Evolutionary conservation across 2,113 vertebrate species (phyloP).

Genomic region (Ceuthmochares aereus): DNA sequence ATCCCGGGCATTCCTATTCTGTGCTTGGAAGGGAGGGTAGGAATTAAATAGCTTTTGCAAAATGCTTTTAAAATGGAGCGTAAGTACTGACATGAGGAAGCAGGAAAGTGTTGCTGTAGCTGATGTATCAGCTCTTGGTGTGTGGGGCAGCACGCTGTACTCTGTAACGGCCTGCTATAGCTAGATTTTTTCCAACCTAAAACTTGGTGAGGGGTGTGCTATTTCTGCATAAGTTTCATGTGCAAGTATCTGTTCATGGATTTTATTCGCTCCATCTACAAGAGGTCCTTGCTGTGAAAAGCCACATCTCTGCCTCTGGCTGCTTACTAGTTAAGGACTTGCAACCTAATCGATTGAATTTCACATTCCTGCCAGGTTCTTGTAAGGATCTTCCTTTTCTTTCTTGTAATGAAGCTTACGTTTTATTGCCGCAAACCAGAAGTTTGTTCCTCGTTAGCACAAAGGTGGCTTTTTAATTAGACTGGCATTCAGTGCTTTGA

Average conservation of each 20-base stretch:
- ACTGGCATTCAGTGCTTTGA: background rate
- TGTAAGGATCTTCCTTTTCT: background rate
- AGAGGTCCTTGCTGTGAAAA: background rate
- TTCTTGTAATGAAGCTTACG: background rate
- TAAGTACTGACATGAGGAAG: background rate
- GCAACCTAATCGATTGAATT: background rate
- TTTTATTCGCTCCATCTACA: background rate
- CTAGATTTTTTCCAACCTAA: background rate
- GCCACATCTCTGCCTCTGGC: background rate
- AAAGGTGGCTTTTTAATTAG: conserved; percentile 34
- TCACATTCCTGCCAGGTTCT: background rate
- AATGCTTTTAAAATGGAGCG: background rate
- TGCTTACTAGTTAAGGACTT: background rate
- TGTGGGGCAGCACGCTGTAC: background rate
- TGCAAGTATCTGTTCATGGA: background rate
- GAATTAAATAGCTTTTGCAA: background rate
- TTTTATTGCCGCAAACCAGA: background rate
- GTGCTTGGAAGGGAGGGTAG: background rate
- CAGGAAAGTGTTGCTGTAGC: background rate
- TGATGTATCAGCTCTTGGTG: background rate
- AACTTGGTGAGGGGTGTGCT: background rate
- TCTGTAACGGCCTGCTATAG: background rate
- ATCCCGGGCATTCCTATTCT: background rate
- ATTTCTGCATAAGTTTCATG: background rate
- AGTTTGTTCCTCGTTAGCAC: conserved; percentile 18